Evolutionary conservation across 2,113 vertebrate genomes (phyloP).

Genomic region (Poeciliopsis prolifica): DNA sequence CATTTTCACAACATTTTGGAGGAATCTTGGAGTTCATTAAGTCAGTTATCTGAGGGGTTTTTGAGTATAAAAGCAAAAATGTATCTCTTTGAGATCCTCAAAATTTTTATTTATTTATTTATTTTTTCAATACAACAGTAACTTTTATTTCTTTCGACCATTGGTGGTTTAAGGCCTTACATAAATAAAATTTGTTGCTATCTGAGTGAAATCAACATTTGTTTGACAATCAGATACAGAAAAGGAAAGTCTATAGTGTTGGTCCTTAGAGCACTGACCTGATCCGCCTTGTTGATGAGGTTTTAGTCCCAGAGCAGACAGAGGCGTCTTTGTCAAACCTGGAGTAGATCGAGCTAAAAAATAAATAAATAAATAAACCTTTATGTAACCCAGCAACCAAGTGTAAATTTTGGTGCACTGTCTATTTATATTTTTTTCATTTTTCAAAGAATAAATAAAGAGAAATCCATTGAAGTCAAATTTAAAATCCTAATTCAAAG

Average conservation of each 20-base stretch:
- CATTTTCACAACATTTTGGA: too few species aligned
- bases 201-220: too few species aligned
- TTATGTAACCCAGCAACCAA: background rate
- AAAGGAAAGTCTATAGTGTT: background rate
- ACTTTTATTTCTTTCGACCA: too few species aligned
- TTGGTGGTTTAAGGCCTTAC: too few species aligned
- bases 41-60: too few species aligned
- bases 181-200: too few species aligned
- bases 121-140: too few species aligned
- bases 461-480: background rate
- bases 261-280: constrained; percentile 77
- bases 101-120: too few species aligned
- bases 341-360: constrained; percentile 85
- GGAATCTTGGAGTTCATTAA: too few species aligned
- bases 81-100: too few species aligned
- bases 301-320: constrained; percentile 88
- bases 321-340: constrained; percentile 86
- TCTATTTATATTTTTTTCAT: background rate
- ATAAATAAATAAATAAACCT: background rate
- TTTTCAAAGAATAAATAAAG: background rate
- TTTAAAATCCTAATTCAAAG: constrained; percentile 11
- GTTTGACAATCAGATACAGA: background rate
- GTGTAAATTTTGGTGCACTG: background rate
- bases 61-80: too few species aligned
- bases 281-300: constrained; percentile 83